phyloP scores from a whole-genome alignment of 2,113 vertebrate genomes.

The Holacanthus passer region DNA sequence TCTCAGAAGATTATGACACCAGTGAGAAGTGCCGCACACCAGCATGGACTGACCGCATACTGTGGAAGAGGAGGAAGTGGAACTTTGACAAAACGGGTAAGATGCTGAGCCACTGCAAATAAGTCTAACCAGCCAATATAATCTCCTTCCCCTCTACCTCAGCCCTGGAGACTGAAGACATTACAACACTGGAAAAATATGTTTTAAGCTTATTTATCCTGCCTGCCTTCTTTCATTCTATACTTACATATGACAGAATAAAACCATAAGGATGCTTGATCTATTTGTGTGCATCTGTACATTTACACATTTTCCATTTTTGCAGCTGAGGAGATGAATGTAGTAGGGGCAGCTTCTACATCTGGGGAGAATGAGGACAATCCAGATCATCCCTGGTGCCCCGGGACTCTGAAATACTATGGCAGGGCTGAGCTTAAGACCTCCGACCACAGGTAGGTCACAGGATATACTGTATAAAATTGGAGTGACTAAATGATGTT shows the following conservation, averaged over 20 bases:
- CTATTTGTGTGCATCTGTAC: not conserved
- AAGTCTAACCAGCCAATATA: not conserved
- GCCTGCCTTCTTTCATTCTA: not conserved
- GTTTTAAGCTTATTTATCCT: not conserved
- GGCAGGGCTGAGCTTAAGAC: conserved; percentile 98
- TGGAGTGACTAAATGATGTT: too few relatives aligned
- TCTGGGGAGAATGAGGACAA: conserved; percentile 85
- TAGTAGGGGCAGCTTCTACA: conserved; percentile 89
- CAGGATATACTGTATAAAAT: not conserved
- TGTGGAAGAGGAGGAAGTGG: conserved; percentile 98
- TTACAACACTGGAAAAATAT: not conserved
- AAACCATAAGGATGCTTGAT: not conserved
- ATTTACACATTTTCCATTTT: too few relatives aligned
- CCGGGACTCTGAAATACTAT: conserved; percentile 93
- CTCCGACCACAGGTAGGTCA: conserved; percentile 93
- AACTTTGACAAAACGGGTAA: conserved; percentile 95
- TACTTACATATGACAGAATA: not conserved
- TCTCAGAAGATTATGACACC: conserved; percentile 99
- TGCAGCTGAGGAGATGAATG: conserved; percentile 94
- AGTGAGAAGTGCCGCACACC: conserved; percentile 99
- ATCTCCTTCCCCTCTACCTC: not conserved
- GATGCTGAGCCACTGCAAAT: conserved; percentile 17
- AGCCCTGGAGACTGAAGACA: not conserved
- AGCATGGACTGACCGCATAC: conserved; percentile 97
- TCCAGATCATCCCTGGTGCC: conserved; percentile 87